Evolutionary conservation across 2,888 invertebrate genomes (phyloP).

Genomic region (Candidula unifasciata): DNA sequence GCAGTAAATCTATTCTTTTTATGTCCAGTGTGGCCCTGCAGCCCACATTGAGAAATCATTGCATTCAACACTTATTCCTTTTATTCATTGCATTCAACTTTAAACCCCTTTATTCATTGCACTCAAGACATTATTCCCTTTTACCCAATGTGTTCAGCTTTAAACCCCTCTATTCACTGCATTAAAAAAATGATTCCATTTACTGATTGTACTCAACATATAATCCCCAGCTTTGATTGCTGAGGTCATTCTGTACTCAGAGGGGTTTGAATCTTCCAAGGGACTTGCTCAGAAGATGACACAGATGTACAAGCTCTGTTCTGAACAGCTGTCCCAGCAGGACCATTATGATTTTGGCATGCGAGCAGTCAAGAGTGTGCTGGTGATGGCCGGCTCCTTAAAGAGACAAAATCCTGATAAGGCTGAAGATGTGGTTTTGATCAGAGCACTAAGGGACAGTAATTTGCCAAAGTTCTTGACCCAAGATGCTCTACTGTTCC

Average conservation of each 20-base stretch:
- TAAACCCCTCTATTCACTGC: too few species aligned
- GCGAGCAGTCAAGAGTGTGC: constrained; percentile 83
- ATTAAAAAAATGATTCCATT: too few species aligned
- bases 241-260: constrained; percentile 94
- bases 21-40: too few species aligned
- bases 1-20: too few species aligned
- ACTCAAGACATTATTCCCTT: too few species aligned
- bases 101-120: too few species aligned
- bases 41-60: too few species aligned
- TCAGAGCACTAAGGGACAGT: constrained; percentile 91
- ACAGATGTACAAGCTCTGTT: constrained; percentile 93
- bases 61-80: too few species aligned
- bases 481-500: constrained; percentile 90
- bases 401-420: constrained; percentile 91
- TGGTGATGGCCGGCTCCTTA: constrained; percentile 93
- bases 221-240: constrained; percentile 81
- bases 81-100: too few species aligned
- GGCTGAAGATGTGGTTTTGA: constrained; percentile 86
- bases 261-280: constrained; percentile 93
- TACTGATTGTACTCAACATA: background rate
- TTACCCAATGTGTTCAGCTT: too few species aligned
- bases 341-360: constrained; percentile 93
- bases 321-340: constrained; percentile 93
- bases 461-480: constrained; percentile 93
- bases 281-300: constrained; percentile 93